These are phyloP conservation scores for Syngnathus acus DNA, from an alignment of 2,797 vertebrate genomes.

Conservation along the genomic window DNA sequence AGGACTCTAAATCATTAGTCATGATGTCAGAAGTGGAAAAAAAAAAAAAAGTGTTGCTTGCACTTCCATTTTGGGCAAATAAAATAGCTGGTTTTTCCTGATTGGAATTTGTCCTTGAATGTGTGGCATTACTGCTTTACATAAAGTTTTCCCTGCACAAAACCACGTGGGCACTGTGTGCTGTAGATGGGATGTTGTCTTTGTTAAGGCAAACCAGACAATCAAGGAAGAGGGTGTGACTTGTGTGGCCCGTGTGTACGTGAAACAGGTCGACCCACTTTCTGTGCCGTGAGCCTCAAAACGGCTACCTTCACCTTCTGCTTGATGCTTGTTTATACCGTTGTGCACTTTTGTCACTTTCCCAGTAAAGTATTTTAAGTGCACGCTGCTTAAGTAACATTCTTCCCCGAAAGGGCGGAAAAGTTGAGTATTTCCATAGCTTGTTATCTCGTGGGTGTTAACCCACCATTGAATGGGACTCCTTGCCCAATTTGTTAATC, in stretches of 20 bases:
- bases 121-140: conserved; percentile 24
- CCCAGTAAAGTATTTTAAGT: background rate
- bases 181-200: conserved; percentile 32
- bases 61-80: background rate
- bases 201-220: conserved; percentile 39
- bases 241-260: conserved; percentile 19
- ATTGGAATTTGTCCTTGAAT: background rate
- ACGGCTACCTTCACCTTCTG: conserved; percentile 14
- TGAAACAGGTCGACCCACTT: conserved; percentile 53
- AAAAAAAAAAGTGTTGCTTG: background rate
- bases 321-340: conserved; percentile 9
- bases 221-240: conserved; percentile 19
- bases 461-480: no score
- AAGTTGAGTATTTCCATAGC: background rate
- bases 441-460: background rate
- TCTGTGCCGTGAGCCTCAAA: conserved; percentile 19
- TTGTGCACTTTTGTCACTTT: background rate
- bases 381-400: no score
- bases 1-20: background rate
- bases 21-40: background rate
- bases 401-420: background rate
- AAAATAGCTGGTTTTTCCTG: background rate
- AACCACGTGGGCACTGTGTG: conserved; percentile 3
- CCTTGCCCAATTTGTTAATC: background rate
- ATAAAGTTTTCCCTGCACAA: conserved; percentile 9